phyloP scores from a whole-genome alignment of 2,797 vertebrate genomes.

The Malacoctenus gilli region DNA sequence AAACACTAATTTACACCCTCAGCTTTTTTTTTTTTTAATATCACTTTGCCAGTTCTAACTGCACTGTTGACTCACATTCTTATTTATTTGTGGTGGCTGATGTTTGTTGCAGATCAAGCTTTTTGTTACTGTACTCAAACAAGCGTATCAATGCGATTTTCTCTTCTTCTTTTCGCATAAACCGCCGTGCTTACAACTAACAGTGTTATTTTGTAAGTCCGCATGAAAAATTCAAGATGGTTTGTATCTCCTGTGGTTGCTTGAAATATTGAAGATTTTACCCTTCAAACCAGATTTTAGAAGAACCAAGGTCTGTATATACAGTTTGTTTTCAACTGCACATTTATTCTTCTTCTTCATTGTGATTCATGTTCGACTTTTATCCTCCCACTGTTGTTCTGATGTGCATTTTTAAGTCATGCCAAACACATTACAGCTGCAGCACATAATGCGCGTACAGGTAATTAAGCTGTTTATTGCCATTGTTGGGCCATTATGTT shows the following conservation, averaged over 20 bases:
- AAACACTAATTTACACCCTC: too few species aligned
- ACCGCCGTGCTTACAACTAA: not conserved
- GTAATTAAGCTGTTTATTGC: slow-evolving; percentile 45
- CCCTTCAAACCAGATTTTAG: not conserved
- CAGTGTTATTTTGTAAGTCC: not conserved
- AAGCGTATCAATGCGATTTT: too few species aligned
- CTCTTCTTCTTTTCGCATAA: too few species aligned
- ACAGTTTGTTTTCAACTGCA: slow-evolving; percentile 1
- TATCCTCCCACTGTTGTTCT: not conserved
- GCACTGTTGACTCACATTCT: too few species aligned
- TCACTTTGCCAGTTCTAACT: too few species aligned
- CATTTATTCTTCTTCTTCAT: slow-evolving; percentile 3
- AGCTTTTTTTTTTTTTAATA: too few species aligned
- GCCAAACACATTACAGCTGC: slow-evolving; percentile 13
- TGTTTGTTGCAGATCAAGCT: too few species aligned
- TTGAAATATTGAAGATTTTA: slow-evolving; percentile 2
- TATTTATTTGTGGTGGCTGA: too few species aligned
- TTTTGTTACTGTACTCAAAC: too few species aligned
- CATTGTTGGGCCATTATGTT: slow-evolving; percentile 47
- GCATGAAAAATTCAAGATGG: slow-evolving; percentile 1
- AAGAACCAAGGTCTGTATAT: slow-evolving; percentile 11
- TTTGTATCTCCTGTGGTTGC: not conserved
- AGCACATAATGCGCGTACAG: slow-evolving; percentile 23
- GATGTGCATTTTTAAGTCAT: slow-evolving; percentile 13
- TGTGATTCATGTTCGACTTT: not conserved